These are phyloP conservation scores for Arothron firmamentum DNA, from an alignment of 2,113 vertebrate genomes.

Conservation along the genomic window DNA sequence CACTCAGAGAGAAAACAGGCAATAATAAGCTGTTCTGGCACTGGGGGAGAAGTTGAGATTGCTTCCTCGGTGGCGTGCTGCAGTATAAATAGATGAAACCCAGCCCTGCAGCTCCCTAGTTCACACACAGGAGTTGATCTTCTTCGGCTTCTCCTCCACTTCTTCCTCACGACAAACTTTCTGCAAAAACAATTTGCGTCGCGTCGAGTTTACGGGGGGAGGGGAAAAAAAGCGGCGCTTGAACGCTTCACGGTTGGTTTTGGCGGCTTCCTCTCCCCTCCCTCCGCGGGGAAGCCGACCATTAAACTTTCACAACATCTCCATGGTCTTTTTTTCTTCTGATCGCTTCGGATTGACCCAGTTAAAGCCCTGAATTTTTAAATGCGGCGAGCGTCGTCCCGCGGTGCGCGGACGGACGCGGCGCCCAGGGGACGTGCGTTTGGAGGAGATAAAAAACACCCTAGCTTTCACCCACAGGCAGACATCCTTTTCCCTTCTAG, in stretches of 20 bases:
- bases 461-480: slow-evolving; percentile 3
- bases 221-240: not conserved
- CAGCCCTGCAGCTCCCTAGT: slow-evolving; percentile 8
- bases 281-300: not conserved
- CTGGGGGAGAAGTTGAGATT: slow-evolving; percentile 5
- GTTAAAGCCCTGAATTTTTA: slow-evolving; percentile 35
- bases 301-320: slow-evolving; percentile 34
- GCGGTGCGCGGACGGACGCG: slow-evolving; percentile 15
- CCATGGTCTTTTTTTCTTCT: slow-evolving; percentile 23
- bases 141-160: slow-evolving; percentile 1
- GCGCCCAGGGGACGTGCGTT: slow-evolving; percentile 23
- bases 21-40: slow-evolving; percentile 27
- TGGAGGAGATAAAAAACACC: slow-evolving; percentile 15
- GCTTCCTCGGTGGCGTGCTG: slow-evolving; percentile 12
- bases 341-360: slow-evolving; percentile 51
- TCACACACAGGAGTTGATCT: slow-evolving; percentile 9
- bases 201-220: no score
- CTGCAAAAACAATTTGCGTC: not conserved
- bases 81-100: slow-evolving; percentile 14
- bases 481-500: slow-evolving; percentile 1
- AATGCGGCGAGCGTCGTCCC: slow-evolving; percentile 17
- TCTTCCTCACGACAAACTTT: not conserved
- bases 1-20: slow-evolving; percentile 5
- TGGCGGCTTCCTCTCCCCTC: not conserved
- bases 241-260: not conserved